These are phyloP conservation scores for Drosophila ogumai DNA, from an alignment of 1,140 invertebrate species.

Conservation along the genomic window DNA sequence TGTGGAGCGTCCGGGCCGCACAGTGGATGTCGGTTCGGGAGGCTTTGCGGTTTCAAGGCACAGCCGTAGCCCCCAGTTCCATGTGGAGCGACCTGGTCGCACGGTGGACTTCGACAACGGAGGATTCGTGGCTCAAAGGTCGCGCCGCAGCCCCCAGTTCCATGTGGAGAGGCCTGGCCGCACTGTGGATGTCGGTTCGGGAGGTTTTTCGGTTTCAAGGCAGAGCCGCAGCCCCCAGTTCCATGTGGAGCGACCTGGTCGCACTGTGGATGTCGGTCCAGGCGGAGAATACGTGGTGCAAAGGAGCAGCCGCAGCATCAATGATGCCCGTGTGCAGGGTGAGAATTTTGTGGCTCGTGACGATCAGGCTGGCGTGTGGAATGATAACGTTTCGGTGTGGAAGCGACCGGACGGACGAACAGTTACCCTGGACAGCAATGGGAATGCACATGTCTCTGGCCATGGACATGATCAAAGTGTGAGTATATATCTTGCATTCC, in stretches of 20 bases:
- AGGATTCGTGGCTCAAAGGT: slow-evolving; percentile 13
- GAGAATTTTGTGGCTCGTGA: slow-evolving; percentile 54
- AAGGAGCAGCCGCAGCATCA: slow-evolving; percentile 35
- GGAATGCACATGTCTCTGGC: slow-evolving; percentile 24
- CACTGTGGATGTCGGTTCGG: slow-evolving; percentile 6
- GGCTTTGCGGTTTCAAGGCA: slow-evolving; percentile 12
- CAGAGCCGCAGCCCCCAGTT: slow-evolving; percentile 9
- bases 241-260: slow-evolving; percentile 26
- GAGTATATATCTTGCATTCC: neutral
- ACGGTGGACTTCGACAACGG: slow-evolving; percentile 15
- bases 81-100: slow-evolving; percentile 26
- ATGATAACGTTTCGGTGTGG: slow-evolving; percentile 48
- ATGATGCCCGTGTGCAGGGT: slow-evolving; percentile 48
- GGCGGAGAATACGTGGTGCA: slow-evolving; percentile 27
- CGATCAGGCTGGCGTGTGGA: slow-evolving; percentile 58
- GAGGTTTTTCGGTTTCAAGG: slow-evolving; percentile 15
- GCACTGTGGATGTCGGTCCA: slow-evolving; percentile 20
- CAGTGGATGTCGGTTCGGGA: slow-evolving; percentile 6
- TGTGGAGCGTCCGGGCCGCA: slow-evolving; percentile 20
- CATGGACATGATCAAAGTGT: slow-evolving; percentile 7
- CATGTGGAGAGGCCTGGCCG: slow-evolving; percentile 21
- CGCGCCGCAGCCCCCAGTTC: slow-evolving; percentile 10
- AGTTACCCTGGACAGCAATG: slow-evolving; percentile 24
- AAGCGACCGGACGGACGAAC: slow-evolving; percentile 61
- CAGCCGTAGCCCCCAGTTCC: slow-evolving; percentile 11